Conservation (phyloP, 2,888 invertebrate genomes). For the Steinernema hermaphroditum region DNA sequence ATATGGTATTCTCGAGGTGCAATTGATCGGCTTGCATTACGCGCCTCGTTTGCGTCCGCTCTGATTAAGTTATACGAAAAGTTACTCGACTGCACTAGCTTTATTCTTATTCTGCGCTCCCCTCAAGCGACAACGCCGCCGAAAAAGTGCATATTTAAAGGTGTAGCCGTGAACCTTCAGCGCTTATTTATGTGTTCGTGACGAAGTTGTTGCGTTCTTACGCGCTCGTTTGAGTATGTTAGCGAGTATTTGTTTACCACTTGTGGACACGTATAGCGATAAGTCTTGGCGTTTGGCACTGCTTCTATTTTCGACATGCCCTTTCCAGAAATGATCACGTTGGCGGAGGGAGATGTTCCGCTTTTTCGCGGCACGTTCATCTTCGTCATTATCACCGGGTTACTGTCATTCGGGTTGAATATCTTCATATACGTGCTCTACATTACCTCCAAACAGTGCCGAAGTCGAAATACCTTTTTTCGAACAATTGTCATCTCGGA, state of each 20-base stretch:
- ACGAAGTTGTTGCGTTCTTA: neutral
- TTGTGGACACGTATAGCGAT: neutral
- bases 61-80: constrained; percentile 20
- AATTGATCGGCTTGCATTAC: constrained; percentile 9
- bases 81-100: constrained; percentile 24
- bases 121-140: neutral
- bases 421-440: constrained; percentile 19
- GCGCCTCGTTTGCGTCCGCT: constrained; percentile 18
- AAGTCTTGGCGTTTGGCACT: neutral
- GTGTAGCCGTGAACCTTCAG: neutral
- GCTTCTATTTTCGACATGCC: neutral
- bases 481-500: constrained; percentile 22
- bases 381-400: constrained; percentile 23
- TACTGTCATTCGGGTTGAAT: constrained; percentile 27
- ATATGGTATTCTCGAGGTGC: neutral
- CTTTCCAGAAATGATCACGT: constrained; percentile 13
- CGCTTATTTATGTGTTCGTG: constrained; percentile 10
- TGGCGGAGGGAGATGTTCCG: constrained; percentile 15
- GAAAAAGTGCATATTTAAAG: constrained; percentile 12
- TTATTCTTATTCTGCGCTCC: constrained; percentile 8
- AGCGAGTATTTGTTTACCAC: constrained; percentile 5
- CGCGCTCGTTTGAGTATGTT: neutral
- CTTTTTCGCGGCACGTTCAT: constrained; percentile 23
- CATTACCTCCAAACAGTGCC: constrained; percentile 26
- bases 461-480: constrained; percentile 22